Base-by-base conservation (phyloP, 2,113 vertebrate species). In the Xiphophorus maculatus region DNA sequence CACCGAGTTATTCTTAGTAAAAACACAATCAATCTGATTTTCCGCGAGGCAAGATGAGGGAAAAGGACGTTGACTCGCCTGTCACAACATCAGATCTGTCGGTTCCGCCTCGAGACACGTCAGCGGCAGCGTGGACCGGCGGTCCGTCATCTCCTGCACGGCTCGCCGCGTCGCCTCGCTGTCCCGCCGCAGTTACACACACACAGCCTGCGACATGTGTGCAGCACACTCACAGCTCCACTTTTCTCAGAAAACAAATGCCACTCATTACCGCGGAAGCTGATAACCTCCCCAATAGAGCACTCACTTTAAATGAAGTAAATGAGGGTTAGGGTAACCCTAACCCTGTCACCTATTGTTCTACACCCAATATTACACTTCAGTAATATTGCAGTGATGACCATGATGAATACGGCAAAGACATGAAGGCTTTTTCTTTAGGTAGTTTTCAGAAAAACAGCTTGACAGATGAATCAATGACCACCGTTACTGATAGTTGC, bases 1-100 rank as follows among this genome's bases (percentile, higher is more conserved):
- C 28, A 15, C 35, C 28, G 30, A 15, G 61, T 58, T 61, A 71
- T 25, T 67, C 33, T 42, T 28, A 66, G 63, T 66, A 25, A 44
- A 83, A 63, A 14, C 35, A 58, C 65, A 87, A 79, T 82, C 78
- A 79, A 63, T 76, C 54, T 76, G 35, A 88, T 85, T 75, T 69
- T 33, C 58, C 37, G 37, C 30, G 77, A 30, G 44, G 62, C 3
- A 25, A 68, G 68, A 77, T 27, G 81, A 86, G 62, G 71, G 48
- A 73, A 25, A 77, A 28, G 25, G 30, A 60, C 15, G 1, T 67
- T 30, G 72, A 37, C 63, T 73, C 4, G 5, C 58, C 71, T 83
- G 85, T 84, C 80, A 76, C 22, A 73, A 76, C 73, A 61, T 74
- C 69, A 74, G 68, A 30, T 90, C 85, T 73, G 75, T 78, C 75